A percentile compares a stretch with the other conserved stretches of the same genome.
These are phyloP conservation scores for Tyrannus savana DNA, from an alignment of 2,113 vertebrate genomes.

Conservation along the genomic window DNA sequence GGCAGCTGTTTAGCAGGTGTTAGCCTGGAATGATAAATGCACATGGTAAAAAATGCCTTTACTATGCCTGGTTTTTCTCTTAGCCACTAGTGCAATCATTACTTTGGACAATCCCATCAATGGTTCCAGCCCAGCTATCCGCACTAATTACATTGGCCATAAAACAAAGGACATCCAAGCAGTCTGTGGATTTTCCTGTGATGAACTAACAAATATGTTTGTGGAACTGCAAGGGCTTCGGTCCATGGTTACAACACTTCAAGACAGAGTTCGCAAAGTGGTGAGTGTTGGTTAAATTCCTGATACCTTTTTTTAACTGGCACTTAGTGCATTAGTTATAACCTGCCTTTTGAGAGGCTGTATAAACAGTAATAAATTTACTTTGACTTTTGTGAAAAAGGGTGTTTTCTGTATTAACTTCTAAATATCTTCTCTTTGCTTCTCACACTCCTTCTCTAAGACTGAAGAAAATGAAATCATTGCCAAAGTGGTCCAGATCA, in stretches of 20 bases:
- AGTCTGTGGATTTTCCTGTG: slow-evolving; percentile 93
- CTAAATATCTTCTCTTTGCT: not conserved
- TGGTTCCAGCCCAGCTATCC: slow-evolving; percentile 92
- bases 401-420: not conserved
- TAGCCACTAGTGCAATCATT: slow-evolving; percentile 81
- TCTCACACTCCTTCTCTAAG: slow-evolving; percentile 56
- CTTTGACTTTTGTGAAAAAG: not conserved
- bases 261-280: slow-evolving; percentile 89
- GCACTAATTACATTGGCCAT: slow-evolving; percentile 91
- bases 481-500: slow-evolving; percentile 73
- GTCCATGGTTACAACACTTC: slow-evolving; percentile 87
- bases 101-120: slow-evolving; percentile 91
- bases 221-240: slow-evolving; percentile 90
- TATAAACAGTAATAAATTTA: not conserved
- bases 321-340: not conserved
- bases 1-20: slow-evolving; percentile 51
- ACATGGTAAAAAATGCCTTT: not conserved
- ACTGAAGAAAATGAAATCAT: slow-evolving; percentile 78
- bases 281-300: slow-evolving; percentile 75
- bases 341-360: not conserved
- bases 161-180: slow-evolving; percentile 91
- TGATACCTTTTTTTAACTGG: not conserved
- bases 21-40: slow-evolving; percentile 11
- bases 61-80: not conserved
- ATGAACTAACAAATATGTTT: slow-evolving; percentile 90